Conservation (phyloP, 92 coral and sea anemone species). For the Diadumene lineata region DNA sequence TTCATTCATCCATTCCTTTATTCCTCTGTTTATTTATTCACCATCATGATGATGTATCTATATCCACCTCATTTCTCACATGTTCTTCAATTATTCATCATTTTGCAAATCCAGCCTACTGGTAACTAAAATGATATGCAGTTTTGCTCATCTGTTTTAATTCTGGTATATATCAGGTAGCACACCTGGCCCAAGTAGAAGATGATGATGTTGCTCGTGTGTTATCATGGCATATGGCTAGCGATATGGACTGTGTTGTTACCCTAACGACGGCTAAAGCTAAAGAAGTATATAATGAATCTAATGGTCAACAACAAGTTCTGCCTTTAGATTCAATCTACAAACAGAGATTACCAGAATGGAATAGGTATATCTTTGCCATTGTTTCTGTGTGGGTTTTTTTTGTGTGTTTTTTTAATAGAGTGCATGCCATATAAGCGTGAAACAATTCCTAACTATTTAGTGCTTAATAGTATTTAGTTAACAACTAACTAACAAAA, state of each 20-base stretch:
- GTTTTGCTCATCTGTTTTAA: not conserved
- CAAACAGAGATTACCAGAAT: constrained; percentile 93
- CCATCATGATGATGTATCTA: not conserved
- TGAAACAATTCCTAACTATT: too few relatives aligned
- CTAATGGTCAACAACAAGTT: constrained; percentile 95
- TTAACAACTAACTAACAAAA: too few relatives aligned
- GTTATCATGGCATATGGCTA: constrained; percentile 99
- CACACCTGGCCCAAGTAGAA: constrained; percentile 90
- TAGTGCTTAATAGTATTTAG: too few relatives aligned
- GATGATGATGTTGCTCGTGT: constrained; percentile 97
- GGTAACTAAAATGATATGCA: not conserved
- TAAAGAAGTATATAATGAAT: constrained; percentile 88
- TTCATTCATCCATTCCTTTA: not conserved
- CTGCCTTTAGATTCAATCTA: constrained; percentile 95
- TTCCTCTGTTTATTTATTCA: not conserved
- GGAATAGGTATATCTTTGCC: constrained; percentile 69
- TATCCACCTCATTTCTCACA: not conserved
- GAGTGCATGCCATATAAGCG: not conserved
- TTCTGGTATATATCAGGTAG: constrained; percentile 59
- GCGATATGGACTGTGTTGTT: constrained; percentile 99
- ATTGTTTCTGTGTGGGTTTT: not conserved
- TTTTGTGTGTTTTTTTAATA: not conserved
- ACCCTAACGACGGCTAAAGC: constrained; percentile 97
- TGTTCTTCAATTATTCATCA: not conserved
- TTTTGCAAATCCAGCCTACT: not conserved